Evolutionary conservation across 2,888 invertebrate genomes (phyloP).

Genomic region (Aspidapion aeneum): DNA sequence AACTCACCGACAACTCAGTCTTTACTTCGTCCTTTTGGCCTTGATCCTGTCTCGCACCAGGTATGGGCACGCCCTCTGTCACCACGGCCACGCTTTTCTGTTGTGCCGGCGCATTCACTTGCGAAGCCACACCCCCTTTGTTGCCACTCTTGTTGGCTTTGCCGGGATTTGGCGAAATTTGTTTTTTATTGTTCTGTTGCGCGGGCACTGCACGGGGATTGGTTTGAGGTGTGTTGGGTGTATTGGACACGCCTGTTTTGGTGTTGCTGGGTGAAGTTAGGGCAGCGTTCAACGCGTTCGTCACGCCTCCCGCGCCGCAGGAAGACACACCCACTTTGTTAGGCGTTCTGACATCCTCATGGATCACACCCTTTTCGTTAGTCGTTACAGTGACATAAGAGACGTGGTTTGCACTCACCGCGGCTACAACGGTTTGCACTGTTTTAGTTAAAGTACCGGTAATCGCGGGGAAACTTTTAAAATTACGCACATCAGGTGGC

Average conservation of each 20-base stretch:
- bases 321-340: slow-evolving; percentile 12
- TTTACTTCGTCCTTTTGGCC: slow-evolving; percentile 16
- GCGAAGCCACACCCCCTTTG: slow-evolving; percentile 6
- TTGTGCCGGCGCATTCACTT: neutral
- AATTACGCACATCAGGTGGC: slow-evolving; percentile 39
- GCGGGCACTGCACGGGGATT: neutral
- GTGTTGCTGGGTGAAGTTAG: neutral
- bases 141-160: slow-evolving; percentile 13
- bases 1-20: slow-evolving; percentile 37
- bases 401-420: no score
- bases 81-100: no score
- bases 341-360: slow-evolving; percentile 16
- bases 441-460: slow-evolving; percentile 13
- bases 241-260: neutral
- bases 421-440: no score
- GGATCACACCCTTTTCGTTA: slow-evolving; percentile 24
- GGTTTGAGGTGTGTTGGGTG: neutral
- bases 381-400: slow-evolving; percentile 12
- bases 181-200: slow-evolving; percentile 10
- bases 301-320: neutral
- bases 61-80: neutral
- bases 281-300: neutral
- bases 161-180: slow-evolving; percentile 4
- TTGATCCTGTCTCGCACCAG: neutral
- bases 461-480: slow-evolving; percentile 44